Base-by-base conservation (phyloP, 1,140 invertebrate species). In the Pseudobourletiella spinata region DNA sequence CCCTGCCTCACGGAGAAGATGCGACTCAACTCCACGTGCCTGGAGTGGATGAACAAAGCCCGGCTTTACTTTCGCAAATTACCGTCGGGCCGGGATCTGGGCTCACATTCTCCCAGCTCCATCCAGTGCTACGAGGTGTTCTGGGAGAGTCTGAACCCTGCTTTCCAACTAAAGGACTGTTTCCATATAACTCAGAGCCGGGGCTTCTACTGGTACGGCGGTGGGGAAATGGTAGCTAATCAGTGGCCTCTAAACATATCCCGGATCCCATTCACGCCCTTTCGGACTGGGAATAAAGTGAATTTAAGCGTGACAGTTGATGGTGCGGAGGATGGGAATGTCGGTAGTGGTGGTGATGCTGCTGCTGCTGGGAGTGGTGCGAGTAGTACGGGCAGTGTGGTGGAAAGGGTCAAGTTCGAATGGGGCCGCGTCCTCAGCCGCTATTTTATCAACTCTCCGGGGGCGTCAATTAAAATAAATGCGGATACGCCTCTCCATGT, bases 371-470 rank as follows among this genome's bases (percentile, higher is more conserved):
- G n/a, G n/a, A n/a, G n/a, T n/a, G n/a, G n/a, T n/a, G n/a, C n/a
- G n/a, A n/a, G n/a, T n/a, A n/a, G n/a, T n/a, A n/a, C n/a, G n/a
- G n/a, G n/a, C n/a, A n/a, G n/a, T n/a, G n/a, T n/a, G n/a, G n/a
- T n/a, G n/a, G n/a, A n/a, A n/a, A n/a, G n/a, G n/a, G n/a, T n/a
- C n/a, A n/a, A 84, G 68, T 82, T 88, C 65, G 48, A 70, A 63
- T 92, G 88, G 77, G 87, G 89, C 0, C 86, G 87, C 65, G 86
- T 88, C 0, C 72, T 94, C 0, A 85, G 87, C 55, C 75, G 87
- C 39, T 91, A 90, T 67, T 89, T 92, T 66, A 83, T 93, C 24
- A 90, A 85, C 70, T 89, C 88, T 0, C 85, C 85, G 73, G 90
- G 89, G 8, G 86, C 86, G 15, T 86, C 86, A 0, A 83, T 94